Evolutionary conservation across 2,113 vertebrate species (phyloP).

Genomic region (Chlorodrepanis virens): DNA sequence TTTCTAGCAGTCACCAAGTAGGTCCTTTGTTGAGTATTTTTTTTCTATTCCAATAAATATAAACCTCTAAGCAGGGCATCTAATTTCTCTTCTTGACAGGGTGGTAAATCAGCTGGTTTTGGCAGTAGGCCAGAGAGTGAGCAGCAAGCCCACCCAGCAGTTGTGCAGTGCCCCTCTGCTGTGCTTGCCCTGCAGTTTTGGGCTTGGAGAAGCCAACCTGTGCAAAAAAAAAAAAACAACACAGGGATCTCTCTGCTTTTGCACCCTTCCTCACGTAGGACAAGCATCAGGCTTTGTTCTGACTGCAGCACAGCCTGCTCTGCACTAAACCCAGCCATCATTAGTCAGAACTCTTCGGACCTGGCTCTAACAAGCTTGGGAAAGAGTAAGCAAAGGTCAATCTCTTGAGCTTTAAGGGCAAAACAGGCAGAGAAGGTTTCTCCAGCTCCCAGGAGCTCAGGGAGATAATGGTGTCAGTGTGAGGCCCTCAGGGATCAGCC

Average conservation of each 20-base stretch:
- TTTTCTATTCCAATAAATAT: background rate
- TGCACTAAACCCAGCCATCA: background rate
- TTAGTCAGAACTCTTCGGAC: background rate
- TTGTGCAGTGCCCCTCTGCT: background rate
- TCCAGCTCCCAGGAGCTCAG: background rate
- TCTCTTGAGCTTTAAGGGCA: slow-evolving; percentile 1
- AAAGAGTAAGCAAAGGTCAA: background rate
- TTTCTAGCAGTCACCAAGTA: background rate
- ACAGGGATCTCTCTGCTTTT: background rate
- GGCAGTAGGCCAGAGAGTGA: background rate
- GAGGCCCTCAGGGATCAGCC: background rate
- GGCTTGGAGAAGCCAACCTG: background rate
- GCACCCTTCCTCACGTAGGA: background rate
- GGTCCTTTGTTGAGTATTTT: background rate
- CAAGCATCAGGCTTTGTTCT: background rate
- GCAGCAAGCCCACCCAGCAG: background rate
- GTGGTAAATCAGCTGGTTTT: slow-evolving; percentile 13
- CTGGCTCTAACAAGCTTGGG: background rate
- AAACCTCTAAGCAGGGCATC: background rate
- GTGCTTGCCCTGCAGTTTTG: background rate
- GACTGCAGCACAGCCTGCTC: background rate
- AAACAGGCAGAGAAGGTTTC: background rate
- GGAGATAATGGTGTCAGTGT: background rate
- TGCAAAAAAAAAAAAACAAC: background rate
- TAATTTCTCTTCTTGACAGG: background rate